phyloP scores from a whole-genome alignment of 2,888 invertebrate species.

The Pristionchus maxplancki region DNA sequence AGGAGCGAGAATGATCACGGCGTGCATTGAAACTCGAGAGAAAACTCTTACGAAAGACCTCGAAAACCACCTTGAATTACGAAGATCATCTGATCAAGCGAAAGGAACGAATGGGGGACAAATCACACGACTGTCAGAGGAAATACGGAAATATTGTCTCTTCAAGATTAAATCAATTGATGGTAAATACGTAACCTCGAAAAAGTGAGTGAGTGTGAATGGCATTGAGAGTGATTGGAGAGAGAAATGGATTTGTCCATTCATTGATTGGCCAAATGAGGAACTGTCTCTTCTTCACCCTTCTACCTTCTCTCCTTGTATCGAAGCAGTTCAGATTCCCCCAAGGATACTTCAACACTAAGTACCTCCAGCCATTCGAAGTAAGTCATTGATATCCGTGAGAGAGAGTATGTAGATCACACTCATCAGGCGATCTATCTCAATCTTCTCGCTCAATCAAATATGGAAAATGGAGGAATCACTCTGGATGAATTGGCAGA shows the following conservation, averaged over 20 bases:
- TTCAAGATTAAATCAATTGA: slow-evolving; percentile 1
- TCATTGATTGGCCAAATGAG: slow-evolving; percentile 26
- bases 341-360: slow-evolving; percentile 46
- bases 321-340: slow-evolving; percentile 35
- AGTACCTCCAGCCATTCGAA: slow-evolving; percentile 42
- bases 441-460: slow-evolving; percentile 47
- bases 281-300: slow-evolving; percentile 8
- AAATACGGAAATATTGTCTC: background rate
- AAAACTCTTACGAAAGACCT: slow-evolving; percentile 35
- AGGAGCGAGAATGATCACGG: slow-evolving; percentile 24
- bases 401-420: background rate
- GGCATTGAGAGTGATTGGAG: slow-evolving; percentile 15
- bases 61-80: slow-evolving; percentile 29
- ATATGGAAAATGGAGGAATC: slow-evolving; percentile 46
- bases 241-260: background rate
- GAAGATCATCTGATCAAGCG: slow-evolving; percentile 21
- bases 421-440: slow-evolving; percentile 48
- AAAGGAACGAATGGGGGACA: background rate
- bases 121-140: background rate
- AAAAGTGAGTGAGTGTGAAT: background rate
- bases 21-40: background rate
- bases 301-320: background rate
- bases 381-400: background rate
- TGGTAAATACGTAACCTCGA: slow-evolving; percentile 6
- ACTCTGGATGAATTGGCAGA: slow-evolving; percentile 40